Evolutionary conservation across 1,140 invertebrate species (phyloP).

Genomic region (Drosophila lowei): DNA sequence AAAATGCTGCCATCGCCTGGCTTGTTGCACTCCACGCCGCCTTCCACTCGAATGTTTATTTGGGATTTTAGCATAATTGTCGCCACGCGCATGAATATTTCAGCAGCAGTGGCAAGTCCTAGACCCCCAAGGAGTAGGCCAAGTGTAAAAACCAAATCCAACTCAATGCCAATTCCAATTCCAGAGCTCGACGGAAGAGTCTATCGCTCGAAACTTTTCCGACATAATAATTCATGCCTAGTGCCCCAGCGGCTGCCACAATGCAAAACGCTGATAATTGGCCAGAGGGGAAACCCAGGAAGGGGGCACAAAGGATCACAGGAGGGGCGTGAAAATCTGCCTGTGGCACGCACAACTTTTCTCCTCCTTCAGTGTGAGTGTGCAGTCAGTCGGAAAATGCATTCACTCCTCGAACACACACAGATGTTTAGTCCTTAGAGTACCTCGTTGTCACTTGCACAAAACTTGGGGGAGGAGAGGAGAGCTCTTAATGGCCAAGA

Average conservation of each 20-base stretch:
- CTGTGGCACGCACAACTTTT: constrained; percentile 24
- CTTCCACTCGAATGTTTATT: constrained; percentile 1
- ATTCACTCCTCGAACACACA: constrained; percentile 32
- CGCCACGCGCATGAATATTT: constrained; percentile 66
- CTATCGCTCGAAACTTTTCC: constrained; percentile 58
- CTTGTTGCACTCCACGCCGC: background rate
- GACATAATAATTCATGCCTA: constrained; percentile 66
- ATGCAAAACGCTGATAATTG: constrained; percentile 58
- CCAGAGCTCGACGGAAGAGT: constrained; percentile 6
- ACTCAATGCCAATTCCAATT: constrained; percentile 9
- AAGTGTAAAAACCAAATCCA: constrained; percentile 25
- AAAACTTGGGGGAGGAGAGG: constrained; percentile 1
- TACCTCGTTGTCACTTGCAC: constrained; percentile 31
- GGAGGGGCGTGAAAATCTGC: constrained; percentile 11
- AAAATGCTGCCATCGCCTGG: background rate
- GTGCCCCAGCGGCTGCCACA: constrained; percentile 19
- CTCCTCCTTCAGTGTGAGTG: constrained; percentile 5
- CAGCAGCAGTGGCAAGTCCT: constrained; percentile 2
- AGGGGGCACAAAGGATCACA: no score
- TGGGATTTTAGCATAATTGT: constrained; percentile 38
- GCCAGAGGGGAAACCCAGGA: background rate
- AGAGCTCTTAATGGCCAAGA: no score
- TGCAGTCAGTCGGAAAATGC: constrained; percentile 40
- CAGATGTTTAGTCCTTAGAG: constrained; percentile 30
- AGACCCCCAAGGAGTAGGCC: background rate